Evolutionary conservation across 2,113 vertebrate genomes (phyloP).

Genomic region (Hystrix cristata): DNA sequence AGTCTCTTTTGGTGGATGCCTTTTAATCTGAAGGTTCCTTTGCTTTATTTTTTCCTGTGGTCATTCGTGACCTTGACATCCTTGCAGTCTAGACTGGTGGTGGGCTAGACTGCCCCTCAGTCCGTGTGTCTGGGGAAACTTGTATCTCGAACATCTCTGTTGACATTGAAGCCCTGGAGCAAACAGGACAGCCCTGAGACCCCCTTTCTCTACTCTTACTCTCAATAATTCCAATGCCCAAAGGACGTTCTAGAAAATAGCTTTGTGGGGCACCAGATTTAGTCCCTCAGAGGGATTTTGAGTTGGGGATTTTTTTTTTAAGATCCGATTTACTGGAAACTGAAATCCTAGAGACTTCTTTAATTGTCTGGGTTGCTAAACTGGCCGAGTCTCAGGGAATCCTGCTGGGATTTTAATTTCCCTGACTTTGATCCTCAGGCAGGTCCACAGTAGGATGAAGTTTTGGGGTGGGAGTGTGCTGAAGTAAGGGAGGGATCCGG

Average conservation of each 20-base stretch:
- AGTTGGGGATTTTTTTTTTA: not conserved
- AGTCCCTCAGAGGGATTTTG: not conserved
- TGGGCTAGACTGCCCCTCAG: not conserved
- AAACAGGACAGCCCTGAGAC: not conserved
- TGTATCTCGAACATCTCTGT: not conserved
- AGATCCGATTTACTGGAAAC: not conserved
- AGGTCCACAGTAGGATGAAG: not conserved
- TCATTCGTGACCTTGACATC: not conserved
- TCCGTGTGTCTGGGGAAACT: not conserved
- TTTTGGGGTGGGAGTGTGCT: not conserved
- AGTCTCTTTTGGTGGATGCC: not conserved
- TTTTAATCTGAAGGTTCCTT: not conserved
- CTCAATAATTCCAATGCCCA: not conserved
- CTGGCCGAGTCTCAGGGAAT: not conserved
- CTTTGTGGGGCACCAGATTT: not conserved
- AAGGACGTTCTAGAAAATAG: not conserved
- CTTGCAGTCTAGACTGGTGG: not conserved
- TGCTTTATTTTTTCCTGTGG: not conserved
- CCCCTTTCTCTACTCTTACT: not conserved
- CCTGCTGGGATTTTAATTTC: slow-evolving; percentile 55
- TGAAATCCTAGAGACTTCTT: slow-evolving; percentile 43
- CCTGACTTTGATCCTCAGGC: slow-evolving; percentile 45
- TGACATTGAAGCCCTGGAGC: slow-evolving; percentile 3
- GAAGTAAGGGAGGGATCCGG: not conserved
- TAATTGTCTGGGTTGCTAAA: not conserved